phyloP scores from a whole-genome alignment of 2,113 vertebrate genomes.

The Nicator chloris region DNA sequence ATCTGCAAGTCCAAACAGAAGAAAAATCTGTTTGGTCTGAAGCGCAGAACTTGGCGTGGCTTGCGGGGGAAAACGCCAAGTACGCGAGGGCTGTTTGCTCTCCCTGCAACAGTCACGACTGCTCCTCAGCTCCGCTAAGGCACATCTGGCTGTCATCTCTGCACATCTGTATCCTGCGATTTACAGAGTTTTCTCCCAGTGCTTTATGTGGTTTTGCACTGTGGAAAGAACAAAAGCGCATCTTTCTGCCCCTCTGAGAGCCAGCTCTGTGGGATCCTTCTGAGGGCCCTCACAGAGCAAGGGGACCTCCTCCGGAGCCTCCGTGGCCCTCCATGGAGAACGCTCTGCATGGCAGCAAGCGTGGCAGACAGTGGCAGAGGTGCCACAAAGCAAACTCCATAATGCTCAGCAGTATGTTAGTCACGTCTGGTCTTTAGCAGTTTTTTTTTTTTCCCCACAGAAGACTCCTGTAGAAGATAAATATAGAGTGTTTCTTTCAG shows the following conservation, averaged over 20 bases:
- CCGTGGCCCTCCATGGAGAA: neutral
- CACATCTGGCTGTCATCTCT: conserved; percentile 34
- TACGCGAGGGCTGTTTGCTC: neutral
- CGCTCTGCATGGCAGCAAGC: rapidly evolving
- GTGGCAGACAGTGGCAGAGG: neutral
- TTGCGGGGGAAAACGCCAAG: neutral
- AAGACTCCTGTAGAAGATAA: neutral
- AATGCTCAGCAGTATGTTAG: neutral
- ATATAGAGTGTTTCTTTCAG: neutral
- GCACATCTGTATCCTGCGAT: conserved; percentile 8
- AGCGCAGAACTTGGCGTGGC: neutral
- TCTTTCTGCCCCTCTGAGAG: neutral
- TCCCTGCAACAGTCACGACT: neutral
- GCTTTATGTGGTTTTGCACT: neutral
- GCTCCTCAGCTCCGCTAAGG: neutral
- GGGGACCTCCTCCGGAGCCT: neutral
- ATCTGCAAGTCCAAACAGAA: neutral
- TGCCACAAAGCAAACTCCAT: neutral
- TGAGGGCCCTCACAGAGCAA: neutral
- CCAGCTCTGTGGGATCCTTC: neutral
- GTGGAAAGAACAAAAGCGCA: neutral
- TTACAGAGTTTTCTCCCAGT: neutral
- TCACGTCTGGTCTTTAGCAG: neutral
- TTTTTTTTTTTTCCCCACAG: neutral
- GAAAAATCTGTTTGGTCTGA: conserved; percentile 29